These are phyloP conservation scores for Motacilla alba DNA, from an alignment of 2,113 vertebrate genomes.

Conservation along the genomic window DNA sequence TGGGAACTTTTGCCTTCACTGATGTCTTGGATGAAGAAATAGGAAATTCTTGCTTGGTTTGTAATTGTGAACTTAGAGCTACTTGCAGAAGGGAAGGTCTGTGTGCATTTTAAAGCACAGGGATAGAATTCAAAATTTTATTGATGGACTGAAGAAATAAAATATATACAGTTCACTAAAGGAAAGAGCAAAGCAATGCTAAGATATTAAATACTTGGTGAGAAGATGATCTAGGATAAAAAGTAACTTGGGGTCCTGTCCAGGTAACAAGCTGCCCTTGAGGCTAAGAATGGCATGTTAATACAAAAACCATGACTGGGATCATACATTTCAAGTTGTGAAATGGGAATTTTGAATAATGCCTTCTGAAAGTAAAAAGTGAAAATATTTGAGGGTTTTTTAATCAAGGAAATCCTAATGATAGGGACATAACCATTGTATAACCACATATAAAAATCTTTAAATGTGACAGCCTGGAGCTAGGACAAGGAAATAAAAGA, in stretches of 20 bases:
- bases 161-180: neutral
- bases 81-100: neutral
- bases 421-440: neutral
- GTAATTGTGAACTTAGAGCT: neutral
- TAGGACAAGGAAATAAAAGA: neutral
- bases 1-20: neutral
- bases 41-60: neutral
- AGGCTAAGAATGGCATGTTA: neutral
- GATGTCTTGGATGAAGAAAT: neutral
- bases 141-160: neutral
- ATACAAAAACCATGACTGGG: neutral
- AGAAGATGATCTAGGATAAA: neutral
- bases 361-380: neutral
- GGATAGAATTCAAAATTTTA: neutral
- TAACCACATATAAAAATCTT: neutral
- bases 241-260: neutral
- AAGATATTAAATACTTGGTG: neutral
- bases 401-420: neutral
- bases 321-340: neutral
- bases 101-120: neutral
- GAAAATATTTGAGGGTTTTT: neutral
- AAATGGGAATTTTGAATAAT: neutral
- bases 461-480: neutral
- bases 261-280: neutral
- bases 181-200: neutral